Base-by-base conservation (phyloP, 2,113 vertebrate genomes). In the Chunga burmeisteri region DNA sequence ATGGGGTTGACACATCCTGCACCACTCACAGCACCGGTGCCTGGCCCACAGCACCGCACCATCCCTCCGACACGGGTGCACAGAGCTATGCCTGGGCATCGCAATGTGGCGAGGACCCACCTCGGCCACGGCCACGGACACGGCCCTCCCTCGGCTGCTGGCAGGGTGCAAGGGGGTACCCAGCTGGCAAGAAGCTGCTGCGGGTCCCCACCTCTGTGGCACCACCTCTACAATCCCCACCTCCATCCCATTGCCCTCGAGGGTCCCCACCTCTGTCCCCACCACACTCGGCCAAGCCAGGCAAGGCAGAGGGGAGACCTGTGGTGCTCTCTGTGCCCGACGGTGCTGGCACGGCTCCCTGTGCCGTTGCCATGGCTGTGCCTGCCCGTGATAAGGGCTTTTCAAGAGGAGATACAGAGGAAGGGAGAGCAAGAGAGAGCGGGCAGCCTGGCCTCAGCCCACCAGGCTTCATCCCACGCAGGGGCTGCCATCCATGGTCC, bases 81-180 rank as follows among this genome's bases (percentile, higher is more conserved):
- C 1, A 2, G 38, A 67, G 53, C 3, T 2, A 72, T 4, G 1
- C 29, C 42, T 9, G 73, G 63, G 55, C 70, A 82, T 44, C 38
- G n/a, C 2, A 0, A 14, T 2, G 26, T 4, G 30, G 7, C 5
- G 9, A 49, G 34, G 55, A 81, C 58, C 34, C 53, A 21, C 79
- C 49, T 30, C 1, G 0, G 36, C 16, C 36, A 52, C 0, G 0
- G 74, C 6, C 58, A n/a, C 2, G 1, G 73, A 15, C 42, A 13
- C 2, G 0, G 32, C 47, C 47, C 38, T 62, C 38, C 21, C 23
- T 71, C 13, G 6, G 46, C 81, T 61, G 32, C 50, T 59, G 62
- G 46, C 71, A 34, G 66, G 4, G 0, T 81, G 58, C 47, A 29
- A 12, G 8, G 52, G 7, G 26, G 30, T 4, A 7, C 22, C 27